These are phyloP conservation scores for Brevimyrus niger DNA, from an alignment of 2,113 vertebrate species.

Conservation along the genomic window DNA sequence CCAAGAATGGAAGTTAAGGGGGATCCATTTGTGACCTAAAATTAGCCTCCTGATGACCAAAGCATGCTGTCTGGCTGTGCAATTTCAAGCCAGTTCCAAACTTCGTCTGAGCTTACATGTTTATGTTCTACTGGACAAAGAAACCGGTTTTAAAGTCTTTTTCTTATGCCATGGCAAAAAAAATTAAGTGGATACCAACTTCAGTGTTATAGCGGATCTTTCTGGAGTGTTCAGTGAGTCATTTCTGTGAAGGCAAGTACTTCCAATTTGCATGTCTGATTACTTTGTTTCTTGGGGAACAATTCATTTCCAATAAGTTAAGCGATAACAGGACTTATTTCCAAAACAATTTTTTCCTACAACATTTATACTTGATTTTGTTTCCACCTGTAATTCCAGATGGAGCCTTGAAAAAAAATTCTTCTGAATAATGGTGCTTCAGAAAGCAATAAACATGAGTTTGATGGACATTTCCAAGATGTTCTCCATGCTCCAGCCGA, in stretches of 20 bases:
- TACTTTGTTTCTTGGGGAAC: not conserved
- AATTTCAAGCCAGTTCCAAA: constrained; percentile 23
- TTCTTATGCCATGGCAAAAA: not conserved
- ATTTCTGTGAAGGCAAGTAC: constrained; percentile 12
- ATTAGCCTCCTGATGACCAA: constrained; percentile 57
- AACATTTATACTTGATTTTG: not conserved
- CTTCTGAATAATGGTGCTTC: constrained; percentile 45
- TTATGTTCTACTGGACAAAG: constrained; percentile 6
- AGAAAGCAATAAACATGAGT: constrained; percentile 62
- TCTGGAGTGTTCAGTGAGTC: not conserved
- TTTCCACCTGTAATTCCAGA: constrained; percentile 32
- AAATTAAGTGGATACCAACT: not conserved
- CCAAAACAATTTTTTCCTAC: not conserved
- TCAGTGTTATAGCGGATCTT: not conserved
- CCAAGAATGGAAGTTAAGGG: constrained; percentile 86
- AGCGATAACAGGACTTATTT: not conserved
- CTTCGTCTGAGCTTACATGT: constrained; percentile 1
- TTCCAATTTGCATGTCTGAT: not conserved
- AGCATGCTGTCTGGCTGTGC: constrained; percentile 24
- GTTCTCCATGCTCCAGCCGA: constrained; percentile 70
- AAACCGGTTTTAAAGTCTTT: constrained; percentile 2
- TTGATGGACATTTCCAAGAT: constrained; percentile 81
- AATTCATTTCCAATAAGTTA: not conserved
- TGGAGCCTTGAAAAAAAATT: constrained; percentile 38
- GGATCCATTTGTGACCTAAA: constrained; percentile 72